A percentile compares a stretch with the other conserved stretches of the same genome.
phyloP scores from a whole-genome alignment of 2,888 invertebrate species.

The Osmoderma eremita region DNA sequence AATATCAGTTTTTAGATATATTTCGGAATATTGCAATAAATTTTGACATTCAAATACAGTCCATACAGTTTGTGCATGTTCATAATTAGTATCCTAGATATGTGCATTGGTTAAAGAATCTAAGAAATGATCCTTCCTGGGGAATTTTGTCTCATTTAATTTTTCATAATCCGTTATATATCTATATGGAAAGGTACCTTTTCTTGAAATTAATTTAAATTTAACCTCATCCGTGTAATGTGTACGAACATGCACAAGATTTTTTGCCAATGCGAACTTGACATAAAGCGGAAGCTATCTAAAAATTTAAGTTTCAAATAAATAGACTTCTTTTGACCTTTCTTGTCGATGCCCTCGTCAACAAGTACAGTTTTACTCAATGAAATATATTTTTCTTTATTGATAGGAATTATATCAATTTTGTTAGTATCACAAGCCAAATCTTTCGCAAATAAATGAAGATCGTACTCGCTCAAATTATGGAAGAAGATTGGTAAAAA shows the following conservation, averaged over 20 bases:
- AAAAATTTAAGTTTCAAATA: slow-evolving; percentile 45
- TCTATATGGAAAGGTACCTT: slow-evolving; percentile 23
- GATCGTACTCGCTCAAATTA: slow-evolving; percentile 52
- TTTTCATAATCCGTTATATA: slow-evolving; percentile 6
- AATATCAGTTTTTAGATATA: slow-evolving; percentile 51
- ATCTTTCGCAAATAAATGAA: slow-evolving; percentile 53
- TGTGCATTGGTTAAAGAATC: not conserved
- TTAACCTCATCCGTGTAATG: not conserved
- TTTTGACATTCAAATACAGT: slow-evolving; percentile 25
- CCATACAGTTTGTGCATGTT: slow-evolving; percentile 6
- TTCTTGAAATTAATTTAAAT: slow-evolving; percentile 13
- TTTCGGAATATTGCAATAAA: slow-evolving; percentile 51
- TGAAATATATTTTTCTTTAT: slow-evolving; percentile 55
- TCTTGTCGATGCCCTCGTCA: slow-evolving; percentile 29
- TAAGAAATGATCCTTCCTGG: not conserved
- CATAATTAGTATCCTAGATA: not conserved
- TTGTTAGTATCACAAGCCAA: slow-evolving; percentile 48
- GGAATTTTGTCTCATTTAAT: slow-evolving; percentile 6
- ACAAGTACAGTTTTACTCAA: slow-evolving; percentile 50
- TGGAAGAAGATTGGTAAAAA: slow-evolving; percentile 49
- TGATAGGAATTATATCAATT: slow-evolving; percentile 50
- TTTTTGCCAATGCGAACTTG: slow-evolving; percentile 31
- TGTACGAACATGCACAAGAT: slow-evolving; percentile 45
- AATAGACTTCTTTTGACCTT: slow-evolving; percentile 31
- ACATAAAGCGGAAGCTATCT: slow-evolving; percentile 50